Evolutionary conservation across 2,888 invertebrate genomes (phyloP), one percentile per base, ranked within the genome.

Genomic region (Rhaphigaster nebulosa): DNA sequence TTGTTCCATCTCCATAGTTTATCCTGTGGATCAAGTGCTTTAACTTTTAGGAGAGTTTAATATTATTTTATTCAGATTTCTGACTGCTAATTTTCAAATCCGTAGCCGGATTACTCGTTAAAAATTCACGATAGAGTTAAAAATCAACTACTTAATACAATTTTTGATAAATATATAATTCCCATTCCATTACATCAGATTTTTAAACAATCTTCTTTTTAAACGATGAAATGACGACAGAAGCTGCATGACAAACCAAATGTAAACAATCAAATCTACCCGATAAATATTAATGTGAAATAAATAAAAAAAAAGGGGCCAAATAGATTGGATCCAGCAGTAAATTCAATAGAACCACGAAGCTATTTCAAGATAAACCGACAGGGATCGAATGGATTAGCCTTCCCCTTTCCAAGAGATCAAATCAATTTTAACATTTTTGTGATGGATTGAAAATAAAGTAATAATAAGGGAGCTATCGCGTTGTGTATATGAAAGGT

Each of bases 371-470:
- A 76, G 70, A 76, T 76, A 38, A 76, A 76, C 34, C 8, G 34
- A 8, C 70, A 38, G 70, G 38, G 70, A 76, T 76, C 23, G 34
- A 38, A 4, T 23, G 38, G 70, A 38, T 34, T 38, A 38, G 18
- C 34, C 38, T 2, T 38, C 38, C 70, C 8, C 34, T 76, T 10
- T 76, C 38, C 23, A 0, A 38, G 8, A 38, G 70, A 38, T 34
- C 38, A 38, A 20, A 76, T 76, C 70, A 76, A 38, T 76, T 76
- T 76, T 76, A 76, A 76, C 38, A 76, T 38, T 76, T 76, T 76
- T 20, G 20, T 5, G 38, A 76, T 38, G 18, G 70, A 38, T 76
- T 5, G 38, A 38, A 38, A 20, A 76, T 76, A 65, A 65, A 29
- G 18, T 18, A 29, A 29, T 65, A 34, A 34, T 65, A 29, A n/a